Percentiles rank a stretch among this genome's conserved stretches.
These are phyloP conservation scores for Rhingia campestris DNA, from an alignment of 2,888 invertebrate genomes.

Conservation along the genomic window DNA sequence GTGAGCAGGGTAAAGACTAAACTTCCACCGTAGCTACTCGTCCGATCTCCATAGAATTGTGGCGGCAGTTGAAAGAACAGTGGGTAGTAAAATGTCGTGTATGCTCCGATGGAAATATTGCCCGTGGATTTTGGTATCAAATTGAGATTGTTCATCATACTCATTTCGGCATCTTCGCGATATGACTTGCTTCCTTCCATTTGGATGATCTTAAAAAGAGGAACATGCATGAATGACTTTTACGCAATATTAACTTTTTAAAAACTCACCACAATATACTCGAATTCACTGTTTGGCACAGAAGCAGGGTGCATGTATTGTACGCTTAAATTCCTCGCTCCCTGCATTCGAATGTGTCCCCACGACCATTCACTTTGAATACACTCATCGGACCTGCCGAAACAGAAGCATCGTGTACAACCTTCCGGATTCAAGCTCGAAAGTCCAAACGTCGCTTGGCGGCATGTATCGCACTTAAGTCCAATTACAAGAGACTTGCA, in stretches of 20 bases:
- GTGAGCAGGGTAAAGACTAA: conserved; percentile 90
- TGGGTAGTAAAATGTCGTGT: conserved; percentile 80
- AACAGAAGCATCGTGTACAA: conserved; percentile 98
- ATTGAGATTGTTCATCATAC: conserved; percentile 85
- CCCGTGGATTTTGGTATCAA: conserved; percentile 85
- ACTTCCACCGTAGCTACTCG: conserved; percentile 95
- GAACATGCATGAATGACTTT: background rate
- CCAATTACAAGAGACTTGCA: conserved; percentile 95
- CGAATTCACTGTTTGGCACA: conserved; percentile 79
- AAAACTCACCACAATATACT: conserved; percentile 81
- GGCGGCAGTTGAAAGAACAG: conserved; percentile 86
- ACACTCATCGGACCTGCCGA: conserved; percentile 92
- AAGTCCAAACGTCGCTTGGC: conserved; percentile 93
- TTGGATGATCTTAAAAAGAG: conserved; percentile 76
- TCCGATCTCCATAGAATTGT: conserved; percentile 92
- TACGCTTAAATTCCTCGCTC: conserved; percentile 84
- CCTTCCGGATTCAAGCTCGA: conserved; percentile 90
- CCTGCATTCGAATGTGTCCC: conserved; percentile 88
- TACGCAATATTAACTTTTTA: background rate
- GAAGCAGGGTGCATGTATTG: conserved; percentile 79
- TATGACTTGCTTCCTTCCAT: conserved; percentile 80
- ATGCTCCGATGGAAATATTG: conserved; percentile 82
- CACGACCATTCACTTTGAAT: conserved; percentile 91
- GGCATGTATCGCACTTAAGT: conserved; percentile 92
- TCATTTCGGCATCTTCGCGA: conserved; percentile 83